Base-by-base conservation (phyloP, 92 coral and sea anemone genomes). In the Montipora capitata region DNA sequence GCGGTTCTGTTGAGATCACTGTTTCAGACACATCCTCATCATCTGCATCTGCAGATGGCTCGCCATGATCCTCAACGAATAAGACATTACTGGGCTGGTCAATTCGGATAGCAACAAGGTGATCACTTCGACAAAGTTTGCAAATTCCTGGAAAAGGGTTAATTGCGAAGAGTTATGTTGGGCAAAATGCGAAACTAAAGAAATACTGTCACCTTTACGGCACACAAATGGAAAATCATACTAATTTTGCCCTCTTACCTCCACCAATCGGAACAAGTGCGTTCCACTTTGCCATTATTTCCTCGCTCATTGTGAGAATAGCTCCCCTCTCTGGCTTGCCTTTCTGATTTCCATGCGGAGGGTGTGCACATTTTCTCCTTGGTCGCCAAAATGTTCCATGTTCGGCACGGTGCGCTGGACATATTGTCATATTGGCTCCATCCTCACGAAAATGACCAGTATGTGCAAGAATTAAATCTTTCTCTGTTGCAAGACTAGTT, bases 371-470 rank as follows among this genome's bases (percentile, higher is more conserved):
- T 79, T 79, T 79, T 63, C 72, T 63, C 4, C 58, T 3, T 7
- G 83, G 72, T 17, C 59, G 41, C 83, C 83, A 62, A 66, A 66
- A 66, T 10, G 16, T 40, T 7, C 71, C 85, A n/a, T n/a, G 73
- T 5, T 64, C 85, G 18, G 64, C 69, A 35, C 85, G 79, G 78
- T 82, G 78, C 11, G 63, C 72, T 35, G 87, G 79, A 71, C 87
- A 70, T 41, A 82, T 82, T 51, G 87, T 82, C 87, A 82, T 82
- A 38, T 82, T 57, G 72, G 64, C 20, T 7, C 80, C 79, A 70
- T 83, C 79, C 49, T 71, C 70, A 9, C 61, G 1, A 57, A 83
- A 83, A 10, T 45, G 66, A 41, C 87, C 87, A 6, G 87, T 56
- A 35, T 80, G 80, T 35, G 80, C 87, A 51, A 83, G 72, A 57